These are phyloP conservation scores for Poecile montanus DNA, from an alignment of 2,797 vertebrate genomes.

Conservation along the genomic window DNA sequence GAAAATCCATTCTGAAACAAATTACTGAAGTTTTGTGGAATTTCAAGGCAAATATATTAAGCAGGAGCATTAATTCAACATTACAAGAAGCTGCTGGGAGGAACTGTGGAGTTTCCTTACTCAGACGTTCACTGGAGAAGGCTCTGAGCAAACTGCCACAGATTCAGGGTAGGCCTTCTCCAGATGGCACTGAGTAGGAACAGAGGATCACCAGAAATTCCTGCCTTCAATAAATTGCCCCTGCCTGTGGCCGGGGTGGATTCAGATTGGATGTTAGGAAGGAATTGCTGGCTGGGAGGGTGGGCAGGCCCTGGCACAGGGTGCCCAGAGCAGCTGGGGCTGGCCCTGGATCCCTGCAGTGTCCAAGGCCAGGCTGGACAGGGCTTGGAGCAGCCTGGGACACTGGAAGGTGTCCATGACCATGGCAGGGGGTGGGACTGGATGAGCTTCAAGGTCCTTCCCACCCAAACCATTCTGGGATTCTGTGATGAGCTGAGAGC, in stretches of 20 bases:
- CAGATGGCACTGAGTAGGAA: accelerated
- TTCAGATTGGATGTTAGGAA: background rate
- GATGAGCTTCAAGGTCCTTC: background rate
- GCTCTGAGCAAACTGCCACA: background rate
- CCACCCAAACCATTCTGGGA: too few relatives aligned
- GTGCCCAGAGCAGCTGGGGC: background rate
- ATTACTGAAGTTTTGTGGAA: background rate
- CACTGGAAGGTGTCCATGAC: accelerated
- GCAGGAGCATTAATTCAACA: background rate
- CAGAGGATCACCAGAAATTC: background rate
- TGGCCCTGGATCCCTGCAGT: background rate
- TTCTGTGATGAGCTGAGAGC: background rate
- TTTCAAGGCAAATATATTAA: background rate
- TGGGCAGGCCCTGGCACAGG: background rate
- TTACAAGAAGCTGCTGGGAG: background rate
- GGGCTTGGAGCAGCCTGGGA: background rate
- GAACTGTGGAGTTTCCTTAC: background rate
- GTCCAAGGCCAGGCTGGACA: accelerated
- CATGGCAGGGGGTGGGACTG: accelerated
- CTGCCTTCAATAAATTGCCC: background rate
- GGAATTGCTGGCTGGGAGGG: accelerated
- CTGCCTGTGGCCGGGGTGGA: background rate
- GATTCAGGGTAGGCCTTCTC: background rate
- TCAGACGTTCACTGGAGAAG: background rate
- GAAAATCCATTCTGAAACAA: background rate